These are phyloP conservation scores for Verasper variegatus DNA, from an alignment of 2,113 vertebrate species.

Conservation along the genomic window DNA sequence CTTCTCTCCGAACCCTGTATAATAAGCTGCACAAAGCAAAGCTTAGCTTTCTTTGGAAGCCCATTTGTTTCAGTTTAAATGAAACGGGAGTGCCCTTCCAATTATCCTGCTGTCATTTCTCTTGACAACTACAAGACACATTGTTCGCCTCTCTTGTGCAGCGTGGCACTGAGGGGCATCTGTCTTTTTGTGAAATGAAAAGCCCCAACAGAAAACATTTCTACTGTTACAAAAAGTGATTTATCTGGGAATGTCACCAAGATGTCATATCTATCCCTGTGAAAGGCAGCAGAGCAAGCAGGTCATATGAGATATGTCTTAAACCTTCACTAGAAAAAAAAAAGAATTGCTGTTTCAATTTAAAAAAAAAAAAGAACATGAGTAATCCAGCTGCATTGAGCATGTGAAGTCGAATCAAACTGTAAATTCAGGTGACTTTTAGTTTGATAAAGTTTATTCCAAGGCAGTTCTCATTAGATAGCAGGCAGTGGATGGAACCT, in stretches of 20 bases:
- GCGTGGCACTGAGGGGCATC: constrained; percentile 74
- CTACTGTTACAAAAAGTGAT: constrained; percentile 77
- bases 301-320: constrained; percentile 78
- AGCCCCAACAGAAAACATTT: constrained; percentile 72
- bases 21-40: constrained; percentile 75
- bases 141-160: constrained; percentile 67
- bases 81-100: constrained; percentile 69
- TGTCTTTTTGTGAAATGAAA: constrained; percentile 76
- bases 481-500: background rate
- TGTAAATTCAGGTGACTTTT: constrained; percentile 27
- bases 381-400: constrained; percentile 57
- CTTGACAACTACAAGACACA: constrained; percentile 75
- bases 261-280: constrained; percentile 77
- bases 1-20: constrained; percentile 57
- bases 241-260: constrained; percentile 76
- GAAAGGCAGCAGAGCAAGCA: constrained; percentile 76
- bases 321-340: constrained; percentile 48
- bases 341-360: constrained; percentile 72
- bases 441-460: constrained; percentile 44
- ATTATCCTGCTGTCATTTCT: constrained; percentile 78
- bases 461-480: constrained; percentile 20
- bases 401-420: constrained; percentile 53
- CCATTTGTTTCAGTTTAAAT: constrained; percentile 68
- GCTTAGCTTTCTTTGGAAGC: constrained; percentile 65
- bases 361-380: constrained; percentile 47